Conservation (phyloP, 2,888 invertebrate species). For the Andrena hattorfiana region DNA sequence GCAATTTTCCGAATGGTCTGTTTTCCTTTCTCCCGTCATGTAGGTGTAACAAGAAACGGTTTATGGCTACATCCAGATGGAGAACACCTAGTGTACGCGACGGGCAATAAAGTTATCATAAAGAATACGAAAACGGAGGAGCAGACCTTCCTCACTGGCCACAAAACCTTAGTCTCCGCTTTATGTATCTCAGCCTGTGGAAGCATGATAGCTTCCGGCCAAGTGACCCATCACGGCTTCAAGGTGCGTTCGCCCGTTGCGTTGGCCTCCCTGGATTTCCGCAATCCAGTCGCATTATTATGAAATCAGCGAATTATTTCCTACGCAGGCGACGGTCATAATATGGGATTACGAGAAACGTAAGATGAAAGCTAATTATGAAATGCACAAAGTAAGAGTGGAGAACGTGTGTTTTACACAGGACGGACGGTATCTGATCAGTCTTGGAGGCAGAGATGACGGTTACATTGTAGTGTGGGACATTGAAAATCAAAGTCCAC, state of each 20-base stretch:
- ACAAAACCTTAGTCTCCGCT: constrained; percentile 92
- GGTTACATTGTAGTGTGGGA: constrained; percentile 95
- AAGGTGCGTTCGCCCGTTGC: constrained; percentile 86
- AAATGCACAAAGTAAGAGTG: constrained; percentile 95
- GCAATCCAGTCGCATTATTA: neutral
- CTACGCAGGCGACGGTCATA: constrained; percentile 89
- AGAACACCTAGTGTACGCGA: constrained; percentile 90
- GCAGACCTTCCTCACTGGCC: constrained; percentile 92
- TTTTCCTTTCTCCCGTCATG: neutral
- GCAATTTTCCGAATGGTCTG: neutral
- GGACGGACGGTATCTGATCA: constrained; percentile 92
- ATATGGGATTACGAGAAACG: constrained; percentile 93
- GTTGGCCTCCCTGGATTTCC: neutral
- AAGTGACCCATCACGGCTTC: constrained; percentile 96
- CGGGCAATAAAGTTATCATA: constrained; percentile 92
- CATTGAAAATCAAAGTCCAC: constrained; percentile 86
- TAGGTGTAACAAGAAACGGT: constrained; percentile 85
- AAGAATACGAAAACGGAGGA: constrained; percentile 89
- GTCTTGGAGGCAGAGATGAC: constrained; percentile 96
- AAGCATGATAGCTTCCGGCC: constrained; percentile 94
- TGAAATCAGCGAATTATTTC: neutral
- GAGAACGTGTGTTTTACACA: constrained; percentile 94
- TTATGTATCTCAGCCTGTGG: constrained; percentile 92
- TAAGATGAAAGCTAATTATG: constrained; percentile 89
- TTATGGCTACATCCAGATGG: constrained; percentile 91